Base-by-base conservation (phyloP, 2,113 vertebrate species). In the Oncorhynchus mykiss region DNA sequence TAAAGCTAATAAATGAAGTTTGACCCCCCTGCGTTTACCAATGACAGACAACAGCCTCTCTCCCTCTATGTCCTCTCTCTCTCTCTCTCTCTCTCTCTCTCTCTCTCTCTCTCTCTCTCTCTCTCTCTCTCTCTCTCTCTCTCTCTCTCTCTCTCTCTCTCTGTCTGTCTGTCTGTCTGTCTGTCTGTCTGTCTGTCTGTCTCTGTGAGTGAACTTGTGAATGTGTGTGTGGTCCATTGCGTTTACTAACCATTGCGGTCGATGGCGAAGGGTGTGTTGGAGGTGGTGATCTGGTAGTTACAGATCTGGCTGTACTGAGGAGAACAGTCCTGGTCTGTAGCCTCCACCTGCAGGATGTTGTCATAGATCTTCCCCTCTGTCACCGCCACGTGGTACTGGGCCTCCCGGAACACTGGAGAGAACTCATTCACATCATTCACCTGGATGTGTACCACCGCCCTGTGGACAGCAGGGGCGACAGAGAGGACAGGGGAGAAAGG, bases 221-320 rank as follows among this genome's bases (percentile, higher is more conserved):
- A 11, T 45, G 39, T 45, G 39, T 45, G 51, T 54, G 51, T 14
- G 2, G 14, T 62, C 51, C 51, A 54, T 16, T 22, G 59, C 5
- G 7, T 62, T 62, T 73, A 94, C 96, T 96, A 79, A 99, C 98
- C 98, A 0, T 99, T 99, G 88, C 96, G 96, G 88, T 99, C 98
- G 1, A 99, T 97, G 48, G 97, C 97, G 72, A 99, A 99, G 66
- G 98, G 97, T 20, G 96, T 95, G 14, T 94, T 93, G 0, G 90
- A 78, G 0, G 95, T 97, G 85, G 94, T 93, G 45, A 99, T 97
- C 88, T 98, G 96, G 24, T 99, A 99, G 89, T 96, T 98, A 88
- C 98, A 99, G 87, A 99, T 98, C 91, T 99, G 97, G 91, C 97
- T 99, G 83, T 95, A 99, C 82, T 99, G 98, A 0, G 97, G 97